Conservation (phyloP, 1,140 invertebrate genomes). For the Penaeus japonicus region DNA sequence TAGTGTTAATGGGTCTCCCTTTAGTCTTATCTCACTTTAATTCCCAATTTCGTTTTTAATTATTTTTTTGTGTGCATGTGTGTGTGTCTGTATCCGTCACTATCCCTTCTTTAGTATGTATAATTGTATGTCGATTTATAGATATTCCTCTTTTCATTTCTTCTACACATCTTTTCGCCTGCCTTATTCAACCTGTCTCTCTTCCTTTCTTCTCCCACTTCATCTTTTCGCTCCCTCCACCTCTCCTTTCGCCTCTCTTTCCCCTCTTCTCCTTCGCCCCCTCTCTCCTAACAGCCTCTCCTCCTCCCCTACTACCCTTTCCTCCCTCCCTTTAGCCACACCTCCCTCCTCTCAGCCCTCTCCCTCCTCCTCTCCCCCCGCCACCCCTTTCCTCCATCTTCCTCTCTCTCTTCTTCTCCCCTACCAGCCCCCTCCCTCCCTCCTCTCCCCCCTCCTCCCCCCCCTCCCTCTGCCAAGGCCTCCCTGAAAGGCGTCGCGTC, state of each 20-base stretch:
- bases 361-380: background rate
- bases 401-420: background rate
- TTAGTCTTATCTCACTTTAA: no score
- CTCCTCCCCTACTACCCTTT: background rate
- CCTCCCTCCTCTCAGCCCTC: background rate
- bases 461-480: background rate
- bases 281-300: background rate
- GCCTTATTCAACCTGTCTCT: no score
- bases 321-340: background rate
- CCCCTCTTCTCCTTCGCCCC: background rate
- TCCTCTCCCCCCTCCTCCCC: background rate
- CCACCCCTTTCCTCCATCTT: background rate
- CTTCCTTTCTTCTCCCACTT: no score
- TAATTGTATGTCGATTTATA: no score
- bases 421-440: background rate
- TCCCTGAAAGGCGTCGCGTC: slow-evolving; percentile 22
- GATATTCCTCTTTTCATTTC: no score
- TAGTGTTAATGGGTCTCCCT: no score
- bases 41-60: no score
- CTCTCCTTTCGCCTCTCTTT: background rate
- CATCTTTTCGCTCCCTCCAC: no score
- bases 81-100: no score
- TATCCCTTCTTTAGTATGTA: no score
- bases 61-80: no score
- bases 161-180: no score